Percentiles rank a stretch among this genome's conserved stretches.
These are phyloP conservation scores for Engystomops pustulosus DNA, from an alignment of 2,113 vertebrate genomes.

Conservation along the genomic window DNA sequence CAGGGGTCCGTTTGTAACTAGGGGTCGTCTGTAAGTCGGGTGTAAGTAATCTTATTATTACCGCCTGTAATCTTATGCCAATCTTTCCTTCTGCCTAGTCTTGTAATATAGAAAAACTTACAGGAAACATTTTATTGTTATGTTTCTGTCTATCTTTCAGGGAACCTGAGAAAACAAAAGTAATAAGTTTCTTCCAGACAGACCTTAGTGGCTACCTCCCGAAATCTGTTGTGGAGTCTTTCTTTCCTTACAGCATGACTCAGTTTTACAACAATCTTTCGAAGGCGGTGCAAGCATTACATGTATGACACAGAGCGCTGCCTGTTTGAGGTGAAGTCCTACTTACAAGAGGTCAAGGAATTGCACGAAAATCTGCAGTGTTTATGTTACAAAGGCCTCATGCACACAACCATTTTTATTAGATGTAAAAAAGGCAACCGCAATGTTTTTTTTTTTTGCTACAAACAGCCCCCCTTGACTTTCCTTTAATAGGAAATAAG, in stretches of 20 bases:
- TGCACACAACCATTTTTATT: no score
- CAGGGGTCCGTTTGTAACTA: no score
- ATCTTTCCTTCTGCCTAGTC: no score
- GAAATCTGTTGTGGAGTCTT: slow-evolving; percentile 89
- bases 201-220: slow-evolving; percentile 90
- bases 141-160: slow-evolving; percentile 69
- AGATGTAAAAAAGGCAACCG: no score
- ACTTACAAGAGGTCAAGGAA: neutral
- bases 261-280: slow-evolving; percentile 87
- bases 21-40: no score
- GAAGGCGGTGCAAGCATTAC: slow-evolving; percentile 79
- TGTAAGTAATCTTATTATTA: no score
- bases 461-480: no score
- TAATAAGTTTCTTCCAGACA: slow-evolving; percentile 93
- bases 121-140: no score
- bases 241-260: slow-evolving; percentile 90
- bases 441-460: no score
- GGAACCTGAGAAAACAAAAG: slow-evolving; percentile 81
- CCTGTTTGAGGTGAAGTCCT: neutral
- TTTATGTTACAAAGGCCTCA: slow-evolving; percentile 1
- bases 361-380: neutral
- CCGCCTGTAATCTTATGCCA: no score
- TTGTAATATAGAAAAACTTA: no score
- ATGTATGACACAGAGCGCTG: slow-evolving; percentile 61
- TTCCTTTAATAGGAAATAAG: no score